Evolutionary conservation across 2,888 invertebrate genomes (phyloP).

Genomic region (Hemithea aestivaria): DNA sequence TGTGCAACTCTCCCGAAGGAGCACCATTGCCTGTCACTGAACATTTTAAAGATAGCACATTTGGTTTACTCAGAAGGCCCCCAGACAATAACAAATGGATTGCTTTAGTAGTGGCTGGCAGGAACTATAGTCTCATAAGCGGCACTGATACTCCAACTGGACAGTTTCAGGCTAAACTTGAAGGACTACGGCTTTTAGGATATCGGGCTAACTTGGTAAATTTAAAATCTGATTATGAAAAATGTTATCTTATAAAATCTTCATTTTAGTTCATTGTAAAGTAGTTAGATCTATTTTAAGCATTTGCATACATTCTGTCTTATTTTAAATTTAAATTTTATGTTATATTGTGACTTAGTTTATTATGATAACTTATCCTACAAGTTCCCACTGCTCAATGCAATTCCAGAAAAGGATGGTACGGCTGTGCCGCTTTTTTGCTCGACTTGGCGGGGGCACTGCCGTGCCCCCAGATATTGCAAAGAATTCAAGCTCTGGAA

Average conservation of each 20-base stretch:
- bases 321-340: too few species aligned
- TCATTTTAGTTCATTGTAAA: neutral
- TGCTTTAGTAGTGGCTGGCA: conserved; percentile 79
- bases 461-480: too few species aligned
- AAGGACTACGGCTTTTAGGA: conserved; percentile 81
- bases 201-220: conserved; percentile 78
- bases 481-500: too few species aligned
- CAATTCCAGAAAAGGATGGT: too few species aligned
- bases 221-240: neutral
- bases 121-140: conserved; percentile 77
- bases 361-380: too few species aligned
- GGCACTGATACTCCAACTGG: conserved; percentile 76
- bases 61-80: conserved; percentile 60
- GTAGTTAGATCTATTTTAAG: too few species aligned
- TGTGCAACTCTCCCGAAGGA: conserved; percentile 77
- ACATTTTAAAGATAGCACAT: conserved; percentile 66
- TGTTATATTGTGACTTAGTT: too few species aligned
- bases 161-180: conserved; percentile 78
- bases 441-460: too few species aligned
- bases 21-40: conserved; percentile 65
- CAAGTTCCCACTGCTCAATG: too few species aligned
- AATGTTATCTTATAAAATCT: too few species aligned
- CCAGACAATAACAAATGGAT: conserved; percentile 70
- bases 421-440: too few species aligned
- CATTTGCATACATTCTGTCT: too few species aligned